Evolutionary conservation across 2,888 invertebrate genomes (phyloP), one percentile per base, ranked within the genome.

Genomic region (Hypena proboscidalis): DNA sequence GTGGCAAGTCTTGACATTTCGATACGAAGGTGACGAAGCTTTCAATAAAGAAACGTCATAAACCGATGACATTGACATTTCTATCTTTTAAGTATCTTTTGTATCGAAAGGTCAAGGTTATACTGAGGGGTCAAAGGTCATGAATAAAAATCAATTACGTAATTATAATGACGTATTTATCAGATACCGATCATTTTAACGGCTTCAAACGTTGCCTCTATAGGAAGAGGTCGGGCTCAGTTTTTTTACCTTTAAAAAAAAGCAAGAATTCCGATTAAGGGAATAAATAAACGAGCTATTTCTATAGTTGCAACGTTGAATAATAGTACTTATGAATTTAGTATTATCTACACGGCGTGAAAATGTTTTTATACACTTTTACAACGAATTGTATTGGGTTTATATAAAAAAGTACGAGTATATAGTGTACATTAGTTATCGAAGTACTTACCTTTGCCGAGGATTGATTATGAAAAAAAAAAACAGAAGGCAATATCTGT

Each of bases 321-420:
- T 52, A 65, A 56, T 63, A 72, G 80, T 83, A 80, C 80, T 80
- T 84, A 81, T 71, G 58, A 71, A 57, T 37, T 69, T 80, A 83
- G 78, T 82, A 80, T 79, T 85, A 82, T 55, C 47, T 35, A 73
- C 41, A 77, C 74, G 78, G 83, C 80, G 80, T n/a, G 8, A 3
- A 20, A 31, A 81, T 77, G 80, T 74, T 86, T 83, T 88, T 86
- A 83, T 86, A 89, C 78, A 83, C 81, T 85, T 84, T 79, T 87
- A 88, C 86, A 83, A 86, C 81, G 83, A 83, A 81, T 58, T 42
- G 49, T 58, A 44, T 53, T 60, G 45, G 31, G 41, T 58, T 61
- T 44, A 9, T 39, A 49, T 40, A 6, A 30, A 31, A 39, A 47
- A 23, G 31, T 43, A 40, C 11, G 22, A 23, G 20, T 19, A 10